These are phyloP conservation scores for Notechis scutatus DNA, from an alignment of 2,113 vertebrate genomes.

Conservation along the genomic window DNA sequence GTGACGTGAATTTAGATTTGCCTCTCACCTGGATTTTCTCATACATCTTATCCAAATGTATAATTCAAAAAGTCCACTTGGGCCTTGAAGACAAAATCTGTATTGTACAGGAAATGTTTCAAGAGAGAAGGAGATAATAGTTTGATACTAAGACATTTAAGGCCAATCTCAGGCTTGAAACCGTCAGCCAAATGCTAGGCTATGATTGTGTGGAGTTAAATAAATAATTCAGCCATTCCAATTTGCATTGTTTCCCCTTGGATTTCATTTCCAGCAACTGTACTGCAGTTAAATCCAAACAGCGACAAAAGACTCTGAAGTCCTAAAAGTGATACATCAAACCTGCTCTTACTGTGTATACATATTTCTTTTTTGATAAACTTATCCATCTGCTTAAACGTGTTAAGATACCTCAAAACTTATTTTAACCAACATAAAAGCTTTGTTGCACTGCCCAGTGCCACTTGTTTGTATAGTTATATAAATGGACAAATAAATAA, in stretches of 20 bases:
- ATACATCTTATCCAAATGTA: constrained; percentile 3
- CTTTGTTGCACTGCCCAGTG: neutral
- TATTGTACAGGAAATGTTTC: neutral
- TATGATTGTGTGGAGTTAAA: neutral
- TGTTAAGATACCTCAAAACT: neutral
- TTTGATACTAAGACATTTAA: neutral
- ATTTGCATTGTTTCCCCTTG: neutral
- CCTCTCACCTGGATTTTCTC: neutral
- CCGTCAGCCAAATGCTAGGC: neutral
- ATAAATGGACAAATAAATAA: neutral
- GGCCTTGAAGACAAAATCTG: neutral
- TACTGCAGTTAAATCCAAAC: neutral
- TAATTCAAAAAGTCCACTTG: constrained; percentile 19
- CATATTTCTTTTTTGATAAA: neutral
- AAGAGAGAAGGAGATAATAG: neutral
- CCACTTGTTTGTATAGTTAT: neutral
- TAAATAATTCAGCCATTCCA: neutral
- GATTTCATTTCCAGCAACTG: neutral
- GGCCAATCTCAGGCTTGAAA: constrained; percentile 24
- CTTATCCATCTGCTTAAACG: neutral
- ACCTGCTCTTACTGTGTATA: neutral
- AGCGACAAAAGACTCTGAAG: neutral
- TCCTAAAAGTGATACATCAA: neutral
- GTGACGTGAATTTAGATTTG: neutral
- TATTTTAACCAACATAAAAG: neutral